Percentiles rank a stretch among this genome's conserved stretches.
Evolutionary conservation across 2,888 invertebrate genomes (phyloP).

Genomic region (Itoplectis maculator): DNA sequence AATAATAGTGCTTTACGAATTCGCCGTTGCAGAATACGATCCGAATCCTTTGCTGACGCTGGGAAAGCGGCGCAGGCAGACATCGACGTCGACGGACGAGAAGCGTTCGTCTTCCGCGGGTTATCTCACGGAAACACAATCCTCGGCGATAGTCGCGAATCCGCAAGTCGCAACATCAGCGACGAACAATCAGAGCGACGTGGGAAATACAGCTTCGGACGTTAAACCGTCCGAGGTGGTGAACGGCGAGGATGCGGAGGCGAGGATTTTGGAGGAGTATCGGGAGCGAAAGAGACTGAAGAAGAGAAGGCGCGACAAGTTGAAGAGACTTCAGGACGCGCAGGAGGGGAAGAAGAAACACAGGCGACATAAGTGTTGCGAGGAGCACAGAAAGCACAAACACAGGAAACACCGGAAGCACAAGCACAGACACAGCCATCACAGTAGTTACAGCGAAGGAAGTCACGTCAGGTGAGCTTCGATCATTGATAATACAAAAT

Average conservation of each 20-base stretch:
- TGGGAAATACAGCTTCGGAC: slow-evolving; percentile 62
- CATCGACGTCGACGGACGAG: slow-evolving; percentile 88
- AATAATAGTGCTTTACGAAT: slow-evolving; percentile 21
- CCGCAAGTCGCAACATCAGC: slow-evolving; percentile 67
- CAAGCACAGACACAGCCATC: slow-evolving; percentile 92
- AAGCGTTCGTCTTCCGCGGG: slow-evolving; percentile 78
- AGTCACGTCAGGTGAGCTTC: slow-evolving; percentile 83
- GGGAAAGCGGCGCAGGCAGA: slow-evolving; percentile 91
- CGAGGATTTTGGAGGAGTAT: slow-evolving; percentile 85
- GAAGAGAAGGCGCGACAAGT: slow-evolving; percentile 89
- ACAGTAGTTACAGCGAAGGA: slow-evolving; percentile 91
- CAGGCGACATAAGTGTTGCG: slow-evolving; percentile 89
- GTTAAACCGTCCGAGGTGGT: slow-evolving; percentile 68
- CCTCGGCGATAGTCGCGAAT: slow-evolving; percentile 65
- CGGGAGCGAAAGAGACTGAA: slow-evolving; percentile 89
- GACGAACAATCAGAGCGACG: slow-evolving; percentile 59
- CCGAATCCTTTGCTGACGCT: slow-evolving; percentile 92
- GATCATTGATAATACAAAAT: neutral
- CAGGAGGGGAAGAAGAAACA: slow-evolving; percentile 88
- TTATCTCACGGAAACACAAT: slow-evolving; percentile 62
- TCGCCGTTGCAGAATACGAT: slow-evolving; percentile 90
- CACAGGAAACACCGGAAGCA: slow-evolving; percentile 88
- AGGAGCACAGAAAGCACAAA: slow-evolving; percentile 89
- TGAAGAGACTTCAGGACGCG: slow-evolving; percentile 81
- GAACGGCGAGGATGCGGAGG: slow-evolving; percentile 76